Evolutionary conservation across 2,797 vertebrate genomes (phyloP).

Genomic region (Melanotaenia boesemani): DNA sequence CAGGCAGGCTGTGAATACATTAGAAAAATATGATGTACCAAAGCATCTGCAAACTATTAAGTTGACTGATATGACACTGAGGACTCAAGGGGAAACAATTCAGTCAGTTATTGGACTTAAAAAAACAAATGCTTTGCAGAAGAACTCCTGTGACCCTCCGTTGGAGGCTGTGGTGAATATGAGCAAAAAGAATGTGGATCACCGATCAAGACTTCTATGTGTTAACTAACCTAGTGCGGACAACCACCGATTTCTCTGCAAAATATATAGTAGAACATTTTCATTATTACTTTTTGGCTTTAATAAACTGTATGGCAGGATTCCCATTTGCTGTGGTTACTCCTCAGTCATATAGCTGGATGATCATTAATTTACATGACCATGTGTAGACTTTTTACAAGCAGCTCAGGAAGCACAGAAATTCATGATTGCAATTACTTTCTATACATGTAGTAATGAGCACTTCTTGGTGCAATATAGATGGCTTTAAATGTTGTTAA

Average conservation of each 20-base stretch:
- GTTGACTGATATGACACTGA: conserved; percentile 58
- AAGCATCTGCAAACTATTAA: conserved; percentile 71
- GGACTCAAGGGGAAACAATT: conserved; percentile 68
- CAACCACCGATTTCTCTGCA: conserved; percentile 42
- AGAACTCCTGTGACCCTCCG: conserved; percentile 64
- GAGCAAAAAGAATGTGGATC: conserved; percentile 50
- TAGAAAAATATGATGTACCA: conserved; percentile 40
- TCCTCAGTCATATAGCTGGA: conserved; percentile 23
- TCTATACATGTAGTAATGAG: neutral
- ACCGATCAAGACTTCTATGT: conserved; percentile 45
- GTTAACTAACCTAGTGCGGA: conserved; percentile 36
- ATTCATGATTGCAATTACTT: neutral
- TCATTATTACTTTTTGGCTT: conserved; percentile 15
- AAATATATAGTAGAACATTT: conserved; percentile 27
- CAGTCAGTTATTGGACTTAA: conserved; percentile 74
- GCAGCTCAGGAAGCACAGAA: conserved; percentile 10
- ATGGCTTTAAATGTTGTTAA: neutral
- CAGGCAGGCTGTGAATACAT: conserved; percentile 23
- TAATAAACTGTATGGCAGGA: conserved; percentile 19
- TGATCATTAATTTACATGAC: conserved; percentile 34
- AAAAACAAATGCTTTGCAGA: conserved; percentile 73
- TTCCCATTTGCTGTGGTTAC: conserved; percentile 34
- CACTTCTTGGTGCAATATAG: neutral
- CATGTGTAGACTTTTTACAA: conserved; percentile 19
- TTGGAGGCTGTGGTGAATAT: conserved; percentile 33